These are phyloP conservation scores for Sarcoramphus papa DNA, from an alignment of 2,797 vertebrate genomes.

Conservation along the genomic window DNA sequence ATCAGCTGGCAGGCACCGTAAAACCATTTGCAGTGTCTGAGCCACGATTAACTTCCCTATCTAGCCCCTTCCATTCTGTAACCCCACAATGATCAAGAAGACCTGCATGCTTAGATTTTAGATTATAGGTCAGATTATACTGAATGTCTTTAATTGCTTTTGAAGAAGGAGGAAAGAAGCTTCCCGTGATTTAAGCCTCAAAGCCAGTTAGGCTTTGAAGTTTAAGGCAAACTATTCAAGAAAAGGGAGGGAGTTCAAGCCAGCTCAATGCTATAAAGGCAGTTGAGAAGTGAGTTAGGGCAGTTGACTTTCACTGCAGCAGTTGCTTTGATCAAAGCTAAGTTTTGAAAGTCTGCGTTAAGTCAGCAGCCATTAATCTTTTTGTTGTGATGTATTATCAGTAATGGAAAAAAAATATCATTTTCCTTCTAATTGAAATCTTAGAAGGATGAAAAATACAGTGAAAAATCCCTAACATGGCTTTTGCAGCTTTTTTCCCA, in stretches of 20 bases:
- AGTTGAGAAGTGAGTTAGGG: constrained; percentile 2
- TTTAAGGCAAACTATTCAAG: constrained; percentile 26
- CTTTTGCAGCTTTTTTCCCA: neutral
- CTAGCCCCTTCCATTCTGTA: neutral
- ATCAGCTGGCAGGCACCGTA: neutral
- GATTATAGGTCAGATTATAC: constrained; percentile 9
- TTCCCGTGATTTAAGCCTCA: constrained; percentile 12
- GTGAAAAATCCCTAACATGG: neutral
- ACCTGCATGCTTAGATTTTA: neutral
- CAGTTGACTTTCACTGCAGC: neutral
- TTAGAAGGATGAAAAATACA: neutral
- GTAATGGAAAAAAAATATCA: neutral
- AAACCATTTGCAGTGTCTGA: neutral
- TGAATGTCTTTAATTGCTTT: constrained; percentile 39
- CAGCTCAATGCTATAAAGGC: neutral
- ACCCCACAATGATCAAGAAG: neutral
- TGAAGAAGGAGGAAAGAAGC: constrained; percentile 11
- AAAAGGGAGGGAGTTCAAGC: constrained; percentile 4
- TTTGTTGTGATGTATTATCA: constrained; percentile 21
- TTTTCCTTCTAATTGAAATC: constrained; percentile 34
- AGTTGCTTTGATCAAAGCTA: constrained; percentile 48
- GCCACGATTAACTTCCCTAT: neutral
- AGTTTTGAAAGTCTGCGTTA: neutral
- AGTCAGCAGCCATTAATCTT: constrained; percentile 35
- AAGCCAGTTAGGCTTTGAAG: constrained; percentile 34